Evolutionary conservation across 2,888 invertebrate species (phyloP), one percentile per base, ranked within the genome.

Genomic region (Lasius fuliginosus): DNA sequence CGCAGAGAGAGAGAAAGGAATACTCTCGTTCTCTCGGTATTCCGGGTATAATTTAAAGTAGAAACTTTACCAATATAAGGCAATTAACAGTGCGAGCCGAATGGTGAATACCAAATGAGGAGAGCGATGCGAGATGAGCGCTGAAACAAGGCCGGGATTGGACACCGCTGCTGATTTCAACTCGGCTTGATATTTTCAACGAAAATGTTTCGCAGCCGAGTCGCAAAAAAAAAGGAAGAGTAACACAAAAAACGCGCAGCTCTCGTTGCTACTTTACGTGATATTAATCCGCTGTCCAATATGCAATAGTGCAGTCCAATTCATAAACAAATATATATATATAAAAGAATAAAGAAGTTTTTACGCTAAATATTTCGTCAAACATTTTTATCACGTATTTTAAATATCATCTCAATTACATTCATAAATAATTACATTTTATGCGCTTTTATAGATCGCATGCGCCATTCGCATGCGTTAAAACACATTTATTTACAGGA

Each of bases 31-130:
- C 49, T 49, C 49, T 49, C 49, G 49, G 42, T 42, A 15, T 18
- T 49, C 46, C 36, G 33, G 33, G 62, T 74, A 65, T 84, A 88
- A 88, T 88, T 86, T 81, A 76, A 83, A 79, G 85, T 83, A 82
- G 89, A 89, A 90, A 91, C 87, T 90, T 91, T 88, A 86, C 88
- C 85, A 90, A 89, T 90, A 88, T 90, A 87, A 90, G 85, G 86
- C 89, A 90, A 89, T 90, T 90, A 89, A 89, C 87, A 86, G 82
- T 84, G 82, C 85, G 81, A 84, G 81, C 58, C 64, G 76, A 86
- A 85, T 74, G 69, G 60, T 60, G 88, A 85, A 86, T 76, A 76
- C 79, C 46, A 74, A 76, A 86, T 53, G 77, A 67, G 81, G 30
- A 71, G 74, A 82, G 79, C 60, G 73, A 56, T 81, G 56, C 69